Evolutionary conservation across 2,113 vertebrate species (phyloP).

Genomic region (Neomonachus schauinslandi): DNA sequence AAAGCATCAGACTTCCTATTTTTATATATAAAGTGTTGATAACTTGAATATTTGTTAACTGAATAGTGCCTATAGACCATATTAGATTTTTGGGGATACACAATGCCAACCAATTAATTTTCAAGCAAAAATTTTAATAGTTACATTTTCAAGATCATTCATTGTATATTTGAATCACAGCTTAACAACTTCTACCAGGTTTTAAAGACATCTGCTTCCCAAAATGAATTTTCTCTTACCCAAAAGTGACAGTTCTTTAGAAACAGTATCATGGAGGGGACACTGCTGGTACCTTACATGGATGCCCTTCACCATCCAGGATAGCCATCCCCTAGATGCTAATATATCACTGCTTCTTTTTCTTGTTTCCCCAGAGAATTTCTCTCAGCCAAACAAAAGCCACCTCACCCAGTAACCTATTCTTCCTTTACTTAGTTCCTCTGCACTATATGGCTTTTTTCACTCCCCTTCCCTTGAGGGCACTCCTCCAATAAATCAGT

Average conservation of each 20-base stretch:
- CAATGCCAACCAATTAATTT: neutral
- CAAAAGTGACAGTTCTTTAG: neutral
- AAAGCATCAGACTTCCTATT: neutral
- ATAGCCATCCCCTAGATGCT: neutral
- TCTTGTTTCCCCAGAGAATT: neutral
- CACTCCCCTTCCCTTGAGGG: neutral
- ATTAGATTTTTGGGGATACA: neutral
- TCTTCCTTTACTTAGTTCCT: neutral
- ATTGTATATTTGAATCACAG: neutral
- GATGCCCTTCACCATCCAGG: neutral
- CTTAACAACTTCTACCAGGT: neutral
- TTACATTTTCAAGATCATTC: neutral
- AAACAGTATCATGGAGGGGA: neutral
- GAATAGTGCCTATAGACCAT: neutral
- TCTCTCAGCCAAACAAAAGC: neutral
- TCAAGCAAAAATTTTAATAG: neutral
- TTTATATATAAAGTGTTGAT: neutral
- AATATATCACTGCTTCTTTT: neutral
- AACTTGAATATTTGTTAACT: neutral
- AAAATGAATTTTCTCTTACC: neutral
- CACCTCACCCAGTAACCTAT: neutral
- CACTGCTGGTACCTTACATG: neutral
- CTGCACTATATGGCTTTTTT: neutral
- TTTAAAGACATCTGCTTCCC: neutral
- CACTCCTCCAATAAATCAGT: neutral